Percentiles rank a stretch among this genome's conserved stretches.
phyloP scores from a whole-genome alignment of 2,797 vertebrate species.

The Characodon lateralis region DNA sequence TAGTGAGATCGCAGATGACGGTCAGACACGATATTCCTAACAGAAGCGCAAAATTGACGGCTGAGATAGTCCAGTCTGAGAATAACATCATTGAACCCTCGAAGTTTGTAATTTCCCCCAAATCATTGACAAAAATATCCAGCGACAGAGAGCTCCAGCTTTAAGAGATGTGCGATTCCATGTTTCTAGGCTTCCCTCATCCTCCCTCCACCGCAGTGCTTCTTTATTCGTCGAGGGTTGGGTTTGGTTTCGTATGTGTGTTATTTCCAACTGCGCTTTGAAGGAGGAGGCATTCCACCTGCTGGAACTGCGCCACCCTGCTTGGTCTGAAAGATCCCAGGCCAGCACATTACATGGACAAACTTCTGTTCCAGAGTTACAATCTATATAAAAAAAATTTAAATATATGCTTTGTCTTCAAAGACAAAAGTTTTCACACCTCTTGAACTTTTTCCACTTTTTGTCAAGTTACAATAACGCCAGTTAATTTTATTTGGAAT shows the following conservation, averaged over 20 bases:
- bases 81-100: constrained; percentile 87
- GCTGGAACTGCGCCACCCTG: constrained; percentile 68
- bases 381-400: background rate
- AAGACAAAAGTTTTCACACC: background rate
- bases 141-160: constrained; percentile 40
- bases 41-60: constrained; percentile 79
- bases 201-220: constrained; percentile 54
- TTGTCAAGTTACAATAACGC: background rate
- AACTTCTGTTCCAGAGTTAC: background rate
- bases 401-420: background rate
- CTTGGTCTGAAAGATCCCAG: constrained; percentile 71
- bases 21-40: constrained; percentile 82
- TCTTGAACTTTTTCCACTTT: background rate
- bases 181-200: constrained; percentile 62
- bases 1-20: constrained; percentile 79
- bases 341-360: background rate
- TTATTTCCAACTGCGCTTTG: constrained; percentile 52
- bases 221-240: constrained; percentile 21
- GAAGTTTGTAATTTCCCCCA: constrained; percentile 53
- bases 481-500: background rate
- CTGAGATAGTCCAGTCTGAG: constrained; percentile 80
- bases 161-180: constrained; percentile 73
- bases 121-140: constrained; percentile 55
- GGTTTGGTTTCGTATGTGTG: constrained; percentile 9
- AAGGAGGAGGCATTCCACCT: constrained; percentile 78